Evolutionary conservation across 2,113 vertebrate species (phyloP).

Genomic region (Seriola aureovittata): DNA sequence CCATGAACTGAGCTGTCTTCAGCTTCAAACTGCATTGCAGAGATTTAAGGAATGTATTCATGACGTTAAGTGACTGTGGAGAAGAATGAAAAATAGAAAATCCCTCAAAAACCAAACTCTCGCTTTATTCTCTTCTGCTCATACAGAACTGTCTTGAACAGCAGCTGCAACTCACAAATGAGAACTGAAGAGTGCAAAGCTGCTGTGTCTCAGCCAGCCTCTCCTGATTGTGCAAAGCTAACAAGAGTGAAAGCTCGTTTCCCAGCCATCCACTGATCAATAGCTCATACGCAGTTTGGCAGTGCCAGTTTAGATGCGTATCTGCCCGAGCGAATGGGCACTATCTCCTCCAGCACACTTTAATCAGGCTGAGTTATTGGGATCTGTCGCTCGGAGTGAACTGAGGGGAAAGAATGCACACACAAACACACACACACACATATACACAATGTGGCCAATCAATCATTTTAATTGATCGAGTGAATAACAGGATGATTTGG

Average conservation of each 20-base stretch:
- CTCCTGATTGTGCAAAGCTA: conserved; percentile 40
- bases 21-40: not conserved
- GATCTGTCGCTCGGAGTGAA: conserved; percentile 19
- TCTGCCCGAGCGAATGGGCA: conserved; percentile 17
- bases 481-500: conserved; percentile 22
- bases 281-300: conserved; percentile 55
- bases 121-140: not conserved
- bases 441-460: conserved; percentile 9
- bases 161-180: conserved; percentile 36
- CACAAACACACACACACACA: conserved; percentile 11
- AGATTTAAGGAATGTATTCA: not conserved
- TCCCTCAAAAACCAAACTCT: not conserved
- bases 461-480: conserved; percentile 53
- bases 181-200: conserved; percentile 14
- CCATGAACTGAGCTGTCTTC: not conserved
- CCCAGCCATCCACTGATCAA: conserved; percentile 48
- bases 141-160: not conserved
- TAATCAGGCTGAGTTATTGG: conserved; percentile 56
- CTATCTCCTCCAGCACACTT: conserved; percentile 44
- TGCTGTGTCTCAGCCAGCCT: not conserved
- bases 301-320: conserved; percentile 20
- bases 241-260: conserved; percentile 22
- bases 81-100: conserved; percentile 14
- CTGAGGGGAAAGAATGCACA: not conserved
- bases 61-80: not conserved